phyloP scores from a whole-genome alignment of 2,113 vertebrate species.

The Elaphurus davidianus region DNA sequence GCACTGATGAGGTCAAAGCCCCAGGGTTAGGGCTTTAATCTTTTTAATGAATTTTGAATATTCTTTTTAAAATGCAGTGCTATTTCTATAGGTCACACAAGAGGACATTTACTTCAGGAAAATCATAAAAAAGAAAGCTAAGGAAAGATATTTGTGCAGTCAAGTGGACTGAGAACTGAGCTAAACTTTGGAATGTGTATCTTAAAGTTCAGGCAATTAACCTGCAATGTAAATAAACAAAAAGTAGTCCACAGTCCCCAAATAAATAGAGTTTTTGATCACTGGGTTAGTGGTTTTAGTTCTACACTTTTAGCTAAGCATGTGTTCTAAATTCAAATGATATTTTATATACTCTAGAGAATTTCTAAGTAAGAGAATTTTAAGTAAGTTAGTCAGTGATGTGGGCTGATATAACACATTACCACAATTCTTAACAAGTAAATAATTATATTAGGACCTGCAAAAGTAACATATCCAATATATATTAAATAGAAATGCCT shows the following conservation, averaged over 20 bases:
- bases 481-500: background rate
- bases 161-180: constrained; percentile 57
- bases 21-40: constrained; percentile 43
- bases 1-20: constrained; percentile 60
- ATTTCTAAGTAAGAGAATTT: background rate
- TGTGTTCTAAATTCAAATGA: background rate
- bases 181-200: constrained; percentile 36
- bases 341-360: background rate
- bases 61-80: constrained; percentile 66
- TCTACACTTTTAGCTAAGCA: background rate
- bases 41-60: constrained; percentile 69
- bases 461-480: background rate
- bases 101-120: constrained; percentile 50
- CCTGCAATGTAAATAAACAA: constrained; percentile 30
- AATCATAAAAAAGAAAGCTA: constrained; percentile 17
- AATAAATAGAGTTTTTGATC: background rate
- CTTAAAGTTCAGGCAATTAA: constrained; percentile 67
- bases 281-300: background rate
- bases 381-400: background rate
- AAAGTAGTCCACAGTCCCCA: background rate
- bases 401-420: background rate
- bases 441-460: background rate
- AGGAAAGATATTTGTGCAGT: constrained; percentile 52
- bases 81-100: constrained; percentile 67
- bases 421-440: background rate